These are phyloP conservation scores for Drosophila sulfurigaster DNA, from an alignment of 1,140 invertebrate species.

Conservation along the genomic window DNA sequence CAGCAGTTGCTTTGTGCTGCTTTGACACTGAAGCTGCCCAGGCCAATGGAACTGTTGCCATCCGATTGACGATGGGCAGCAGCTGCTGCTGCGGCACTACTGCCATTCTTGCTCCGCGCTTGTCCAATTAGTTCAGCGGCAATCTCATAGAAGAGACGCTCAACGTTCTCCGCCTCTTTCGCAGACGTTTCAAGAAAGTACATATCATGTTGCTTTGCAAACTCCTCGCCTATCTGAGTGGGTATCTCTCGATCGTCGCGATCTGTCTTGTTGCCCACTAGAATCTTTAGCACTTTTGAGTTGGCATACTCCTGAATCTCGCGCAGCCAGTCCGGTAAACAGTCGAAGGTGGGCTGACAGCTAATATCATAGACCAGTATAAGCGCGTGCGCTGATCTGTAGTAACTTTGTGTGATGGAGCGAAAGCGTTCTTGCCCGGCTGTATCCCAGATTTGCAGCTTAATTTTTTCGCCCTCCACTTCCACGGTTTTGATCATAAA, in stretches of 20 bases:
- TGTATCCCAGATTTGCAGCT: slow-evolving; percentile 98
- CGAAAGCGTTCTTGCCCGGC: slow-evolving; percentile 96
- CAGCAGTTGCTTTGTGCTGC: slow-evolving; percentile 78
- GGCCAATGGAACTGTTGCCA: slow-evolving; percentile 65
- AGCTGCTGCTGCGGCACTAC: slow-evolving; percentile 62
- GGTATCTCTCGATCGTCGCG: slow-evolving; percentile 97
- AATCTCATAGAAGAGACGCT: slow-evolving; percentile 98
- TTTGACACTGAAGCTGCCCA: slow-evolving; percentile 75
- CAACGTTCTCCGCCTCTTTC: slow-evolving; percentile 99
- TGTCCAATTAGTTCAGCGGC: slow-evolving; percentile 96
- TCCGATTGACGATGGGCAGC: slow-evolving; percentile 62
- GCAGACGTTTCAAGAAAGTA: slow-evolving; percentile 99
- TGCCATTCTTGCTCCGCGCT: slow-evolving; percentile 78
- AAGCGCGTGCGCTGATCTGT: slow-evolving; percentile 97
- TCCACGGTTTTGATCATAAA: slow-evolving; percentile 99
- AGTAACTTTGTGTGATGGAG: slow-evolving; percentile 98
- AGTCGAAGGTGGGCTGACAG: slow-evolving; percentile 98
- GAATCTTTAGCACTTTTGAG: slow-evolving; percentile 95
- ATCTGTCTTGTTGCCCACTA: slow-evolving; percentile 98
- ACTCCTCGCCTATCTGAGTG: slow-evolving; percentile 96
- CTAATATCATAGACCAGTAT: slow-evolving; percentile 99
- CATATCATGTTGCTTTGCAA: slow-evolving; percentile 97
- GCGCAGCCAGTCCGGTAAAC: slow-evolving; percentile 96
- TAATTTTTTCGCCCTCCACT: slow-evolving; percentile 99
- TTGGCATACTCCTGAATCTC: slow-evolving; percentile 99